These are phyloP conservation scores for Podiceps cristatus DNA, from an alignment of 2,113 vertebrate species.

Conservation along the genomic window DNA sequence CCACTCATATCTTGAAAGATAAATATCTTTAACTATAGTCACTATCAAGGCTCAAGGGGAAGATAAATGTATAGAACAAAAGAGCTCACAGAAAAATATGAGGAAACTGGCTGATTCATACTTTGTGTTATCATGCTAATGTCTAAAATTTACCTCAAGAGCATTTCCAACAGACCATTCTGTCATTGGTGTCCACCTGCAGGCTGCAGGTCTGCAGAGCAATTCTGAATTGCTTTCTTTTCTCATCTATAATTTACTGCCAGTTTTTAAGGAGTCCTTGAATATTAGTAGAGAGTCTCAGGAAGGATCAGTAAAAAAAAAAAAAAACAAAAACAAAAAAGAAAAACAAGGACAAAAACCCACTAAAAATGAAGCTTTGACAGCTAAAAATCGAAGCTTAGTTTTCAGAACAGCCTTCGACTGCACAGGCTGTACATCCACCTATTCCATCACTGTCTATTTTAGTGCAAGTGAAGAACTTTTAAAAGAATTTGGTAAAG, in stretches of 20 bases:
- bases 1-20: neutral
- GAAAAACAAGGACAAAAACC: neutral
- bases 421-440: neutral
- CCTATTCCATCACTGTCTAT: neutral
- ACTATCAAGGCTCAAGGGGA: neutral
- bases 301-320: neutral
- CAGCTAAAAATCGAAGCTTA: constrained; percentile 23
- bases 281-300: neutral
- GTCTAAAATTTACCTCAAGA: neutral
- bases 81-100: neutral
- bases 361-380: neutral
- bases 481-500: neutral
- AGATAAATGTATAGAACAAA: neutral
- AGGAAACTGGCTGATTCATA: neutral
- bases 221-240: neutral
- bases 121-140: neutral
- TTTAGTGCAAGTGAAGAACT: neutral
- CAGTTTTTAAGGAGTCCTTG: neutral
- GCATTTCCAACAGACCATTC: neutral
- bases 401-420: constrained; percentile 17
- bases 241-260: neutral
- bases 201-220: neutral
- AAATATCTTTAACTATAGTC: neutral
- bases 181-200: neutral
- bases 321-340: neutral